phyloP scores from a whole-genome alignment of 2,113 vertebrate genomes.

The Tricholaema leucomelas region DNA sequence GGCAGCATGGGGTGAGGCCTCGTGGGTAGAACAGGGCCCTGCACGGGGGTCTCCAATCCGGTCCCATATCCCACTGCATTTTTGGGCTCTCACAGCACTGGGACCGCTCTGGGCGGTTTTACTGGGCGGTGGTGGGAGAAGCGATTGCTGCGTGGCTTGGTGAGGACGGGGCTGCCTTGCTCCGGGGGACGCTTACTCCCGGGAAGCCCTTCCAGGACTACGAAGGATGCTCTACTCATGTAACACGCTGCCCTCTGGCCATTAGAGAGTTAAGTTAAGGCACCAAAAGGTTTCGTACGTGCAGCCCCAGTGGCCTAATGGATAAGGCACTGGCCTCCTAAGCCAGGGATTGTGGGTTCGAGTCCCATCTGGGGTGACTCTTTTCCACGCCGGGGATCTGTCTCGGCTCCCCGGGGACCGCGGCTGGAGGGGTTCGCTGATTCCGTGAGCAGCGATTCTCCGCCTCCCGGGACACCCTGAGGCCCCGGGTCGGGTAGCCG shows the following conservation, averaged over 20 bases:
- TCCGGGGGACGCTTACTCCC: rapidly evolving
- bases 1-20: not conserved
- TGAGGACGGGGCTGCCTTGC: too few relatives aligned
- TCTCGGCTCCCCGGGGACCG: too few relatives aligned
- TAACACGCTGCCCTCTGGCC: rapidly evolving
- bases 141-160: too few relatives aligned
- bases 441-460: too few relatives aligned
- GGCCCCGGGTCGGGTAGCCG: too few relatives aligned
- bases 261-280: not conserved
- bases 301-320: constrained; percentile 73
- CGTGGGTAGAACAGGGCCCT: too few relatives aligned
- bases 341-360: constrained; percentile 97
- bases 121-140: not conserved
- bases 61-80: rapidly evolving
- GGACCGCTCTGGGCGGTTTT: too few relatives aligned
- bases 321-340: constrained; percentile 71
- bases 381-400: not conserved
- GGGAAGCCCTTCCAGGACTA: rapidly evolving
- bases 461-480: too few relatives aligned
- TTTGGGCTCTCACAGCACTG: not conserved
- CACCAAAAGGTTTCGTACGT: not conserved
- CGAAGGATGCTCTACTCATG: rapidly evolving
- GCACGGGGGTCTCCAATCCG: not conserved
- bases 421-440: not conserved
- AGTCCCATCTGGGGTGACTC: constrained; percentile 92